phyloP scores from a whole-genome alignment of 2,888 invertebrate genomes.

The Sthenelais limicola region DNA sequence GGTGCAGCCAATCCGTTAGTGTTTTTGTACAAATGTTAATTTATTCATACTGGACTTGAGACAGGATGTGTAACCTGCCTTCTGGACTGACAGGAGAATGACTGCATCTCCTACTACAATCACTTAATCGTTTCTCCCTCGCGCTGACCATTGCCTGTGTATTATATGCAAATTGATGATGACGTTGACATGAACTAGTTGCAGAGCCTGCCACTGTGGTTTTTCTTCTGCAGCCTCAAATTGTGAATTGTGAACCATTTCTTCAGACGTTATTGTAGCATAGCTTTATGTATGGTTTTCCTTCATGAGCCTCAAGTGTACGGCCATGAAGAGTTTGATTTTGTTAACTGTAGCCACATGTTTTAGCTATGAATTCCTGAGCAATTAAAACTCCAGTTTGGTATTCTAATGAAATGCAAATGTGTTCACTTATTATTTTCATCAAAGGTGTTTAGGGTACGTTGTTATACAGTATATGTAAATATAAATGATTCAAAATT shows the following conservation, averaged over 20 bases:
- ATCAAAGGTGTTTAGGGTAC: no score
- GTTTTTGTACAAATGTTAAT: slow-evolving; percentile 39
- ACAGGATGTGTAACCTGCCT: slow-evolving; percentile 21
- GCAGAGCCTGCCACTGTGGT: slow-evolving; percentile 14
- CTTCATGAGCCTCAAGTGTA: slow-evolving; percentile 21
- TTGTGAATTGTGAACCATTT: slow-evolving; percentile 32
- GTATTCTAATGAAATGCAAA: slow-evolving; percentile 41
- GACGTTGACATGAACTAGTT: slow-evolving; percentile 29
- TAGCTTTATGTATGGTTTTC: slow-evolving; percentile 34
- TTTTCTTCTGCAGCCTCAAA: slow-evolving; percentile 25
- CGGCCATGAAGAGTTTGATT: slow-evolving; percentile 41
- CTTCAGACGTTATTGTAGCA: slow-evolving; percentile 28
- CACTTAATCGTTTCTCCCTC: no score
- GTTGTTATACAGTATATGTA: no score
- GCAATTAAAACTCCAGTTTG: slow-evolving; percentile 44
- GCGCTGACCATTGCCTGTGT: slow-evolving; percentile 30
- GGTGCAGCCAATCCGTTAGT: slow-evolving; percentile 27
- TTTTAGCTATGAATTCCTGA: slow-evolving; percentile 45
- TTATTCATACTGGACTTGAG: slow-evolving; percentile 29
- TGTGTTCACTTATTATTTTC: no score
- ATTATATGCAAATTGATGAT: slow-evolving; percentile 33
- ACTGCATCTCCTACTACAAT: no score
- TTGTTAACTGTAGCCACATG: slow-evolving; percentile 43
- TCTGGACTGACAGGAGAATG: neutral
- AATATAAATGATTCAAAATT: no score